Conservation (phyloP, 2,797 vertebrate species). For the Tinamus major region DNA sequence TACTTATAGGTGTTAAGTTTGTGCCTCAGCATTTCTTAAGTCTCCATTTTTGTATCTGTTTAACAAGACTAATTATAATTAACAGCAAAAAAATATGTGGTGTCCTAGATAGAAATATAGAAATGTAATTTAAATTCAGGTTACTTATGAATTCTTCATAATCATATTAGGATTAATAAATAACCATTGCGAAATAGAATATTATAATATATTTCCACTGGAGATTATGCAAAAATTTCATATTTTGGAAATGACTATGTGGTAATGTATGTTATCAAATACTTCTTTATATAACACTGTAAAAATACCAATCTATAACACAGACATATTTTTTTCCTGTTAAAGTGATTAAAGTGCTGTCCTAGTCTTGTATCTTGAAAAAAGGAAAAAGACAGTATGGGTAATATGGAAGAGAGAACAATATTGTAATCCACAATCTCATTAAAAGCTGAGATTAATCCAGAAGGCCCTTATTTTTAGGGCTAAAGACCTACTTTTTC, state of each 20-base stretch:
- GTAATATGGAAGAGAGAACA: neutral
- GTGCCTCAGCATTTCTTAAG: neutral
- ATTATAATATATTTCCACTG: neutral
- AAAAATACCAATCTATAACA: neutral
- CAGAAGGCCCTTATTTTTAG: neutral
- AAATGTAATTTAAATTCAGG: neutral
- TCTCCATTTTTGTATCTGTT: neutral
- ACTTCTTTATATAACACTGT: neutral
- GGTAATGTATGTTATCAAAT: neutral
- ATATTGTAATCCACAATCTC: neutral
- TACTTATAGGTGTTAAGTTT: neutral
- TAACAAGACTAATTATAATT: neutral
- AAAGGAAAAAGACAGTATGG: neutral
- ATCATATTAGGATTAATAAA: neutral
- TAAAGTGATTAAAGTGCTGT: neutral
- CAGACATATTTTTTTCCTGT: neutral
- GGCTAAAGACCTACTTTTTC: neutral
- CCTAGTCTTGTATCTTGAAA: neutral
- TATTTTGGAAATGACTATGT: neutral
- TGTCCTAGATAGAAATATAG: neutral
- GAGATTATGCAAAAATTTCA: neutral
- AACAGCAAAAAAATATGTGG: neutral
- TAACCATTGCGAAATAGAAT: neutral
- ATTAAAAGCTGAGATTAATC: neutral
- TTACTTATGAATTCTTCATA: neutral